Evolutionary conservation across 2,888 invertebrate genomes (phyloP), one percentile per base, ranked within the genome.

Genomic region (Thecophora atra): DNA sequence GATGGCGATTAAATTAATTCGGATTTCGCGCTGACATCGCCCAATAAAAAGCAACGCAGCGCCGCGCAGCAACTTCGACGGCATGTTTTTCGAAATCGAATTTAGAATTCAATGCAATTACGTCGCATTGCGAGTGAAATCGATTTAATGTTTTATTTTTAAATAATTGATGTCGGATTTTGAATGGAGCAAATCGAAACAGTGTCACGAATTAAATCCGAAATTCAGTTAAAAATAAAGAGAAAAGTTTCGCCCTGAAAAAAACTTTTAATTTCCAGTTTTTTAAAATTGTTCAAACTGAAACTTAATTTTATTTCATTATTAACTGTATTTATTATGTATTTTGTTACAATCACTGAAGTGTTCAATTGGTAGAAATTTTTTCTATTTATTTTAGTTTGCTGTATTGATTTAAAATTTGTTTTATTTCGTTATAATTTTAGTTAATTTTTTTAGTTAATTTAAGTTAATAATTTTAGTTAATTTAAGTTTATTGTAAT

Each of bases 91-190:
- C 47, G 17, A 21, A 47, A 44, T 64, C 44, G 47, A 64, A 64
- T 64, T 64, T 64, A 44, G 64, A 64, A 64, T 64, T 44, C 64
- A 64, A 44, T 64, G 44, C 44, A 64, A 64, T 44, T 64, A 21
- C 44, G 21, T 26, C 24, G 26, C 44, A 64, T 21, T 47, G 24
- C 44, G n/a, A 47, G 1, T 26, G 19, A n/a, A 64, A 47, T 64
- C 24, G 5, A 64, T 13, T 21, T 24, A 64, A 47, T 28, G 26
- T 24, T 58, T 47, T 47, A 44, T 47, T 64, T 47, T 64, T 26
- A 6, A 64, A 64, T 58, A 28, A 58, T 58, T 58, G 58, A 28
- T 58, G 21, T 8, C 58, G 28, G 11, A 26, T 7, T 8, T 58
- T 58, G 26, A 28, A 28, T 7, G 6, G 13, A 58, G 26, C 28